phyloP scores from a whole-genome alignment of 2,888 invertebrate species.

The Charanyca ferruginea region DNA sequence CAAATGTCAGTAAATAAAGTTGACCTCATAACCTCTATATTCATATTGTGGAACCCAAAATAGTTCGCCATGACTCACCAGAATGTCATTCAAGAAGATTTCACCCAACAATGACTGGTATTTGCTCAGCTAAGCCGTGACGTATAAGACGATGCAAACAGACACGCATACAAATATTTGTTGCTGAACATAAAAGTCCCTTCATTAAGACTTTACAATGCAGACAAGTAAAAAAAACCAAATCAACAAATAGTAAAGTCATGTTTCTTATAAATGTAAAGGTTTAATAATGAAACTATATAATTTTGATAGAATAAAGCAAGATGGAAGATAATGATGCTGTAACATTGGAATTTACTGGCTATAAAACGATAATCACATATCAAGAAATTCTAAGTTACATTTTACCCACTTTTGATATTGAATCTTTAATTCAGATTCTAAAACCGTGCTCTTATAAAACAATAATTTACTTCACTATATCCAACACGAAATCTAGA shows the following conservation, averaged over 20 bases:
- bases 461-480: neutral
- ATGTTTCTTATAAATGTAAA: conserved; percentile 7
- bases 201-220: conserved; percentile 66
- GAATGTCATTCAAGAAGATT: conserved; percentile 33
- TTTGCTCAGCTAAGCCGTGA: conserved; percentile 38
- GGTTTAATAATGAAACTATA: neutral
- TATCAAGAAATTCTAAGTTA: neutral
- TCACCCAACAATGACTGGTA: conserved; percentile 32
- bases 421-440: neutral
- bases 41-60: conserved; percentile 15
- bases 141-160: conserved; percentile 64
- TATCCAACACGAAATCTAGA: conserved; percentile 19
- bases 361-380: neutral
- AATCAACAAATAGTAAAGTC: conserved; percentile 34
- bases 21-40: conserved; percentile 2
- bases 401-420: neutral
- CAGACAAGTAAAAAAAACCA: conserved; percentile 59
- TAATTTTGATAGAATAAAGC: neutral
- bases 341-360: neutral
- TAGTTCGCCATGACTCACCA: conserved; percentile 43
- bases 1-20: neutral
- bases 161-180: conserved; percentile 59
- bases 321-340: neutral
- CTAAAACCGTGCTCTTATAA: neutral
- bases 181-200: conserved; percentile 63